Evolutionary conservation across 2,797 vertebrate genomes (phyloP), one percentile per base, ranked within the genome.

Genomic region (Falco concolor): DNA sequence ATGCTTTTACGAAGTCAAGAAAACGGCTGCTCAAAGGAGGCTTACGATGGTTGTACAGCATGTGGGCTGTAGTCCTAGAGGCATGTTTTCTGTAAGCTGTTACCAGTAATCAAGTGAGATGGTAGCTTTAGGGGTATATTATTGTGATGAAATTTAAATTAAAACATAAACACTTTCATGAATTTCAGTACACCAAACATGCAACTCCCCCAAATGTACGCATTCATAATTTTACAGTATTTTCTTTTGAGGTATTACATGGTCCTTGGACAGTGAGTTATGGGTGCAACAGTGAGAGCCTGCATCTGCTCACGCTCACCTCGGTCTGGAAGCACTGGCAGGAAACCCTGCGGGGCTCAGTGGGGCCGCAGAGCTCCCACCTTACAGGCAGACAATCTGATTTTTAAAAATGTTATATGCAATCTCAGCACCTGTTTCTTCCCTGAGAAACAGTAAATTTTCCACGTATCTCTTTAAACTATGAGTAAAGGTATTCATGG

Each of bases 221-320:
- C 53, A 22, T 77, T 63, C 19, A 11, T 78, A 56, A 36, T 50
- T 93, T 67, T 44, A 15, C 22, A 54, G 81, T 24, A 10, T 92
- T 72, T 87, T 68, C 45, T 64, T 80, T n/a, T 12, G 25, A 38
- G 47, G 28, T n/a, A 17, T 85, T 61, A 0, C 15, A 7, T 76
- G 60, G 42, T 76, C 56, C 49, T 91, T 6, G 5, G 77, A 21
- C 61, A 63, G 54, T 76, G 93, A 77, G 12, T 73, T 22, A 17
- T 2, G 42, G 25, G 67, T 42, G 12, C 22, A 9, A 23, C 2
- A 8, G 8, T 10, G 80, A 40, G 87, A 65, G 38, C 73, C 95
- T 97, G 95, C 16, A 5, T 93, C 68, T 90, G 70, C 93, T 97
- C 93, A 95, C 5, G 0, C 68, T 93, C 96, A 80, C 96, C 91